These are phyloP conservation scores for Marcusenius ussheri DNA, from an alignment of 2,113 vertebrate species.

Conservation along the genomic window DNA sequence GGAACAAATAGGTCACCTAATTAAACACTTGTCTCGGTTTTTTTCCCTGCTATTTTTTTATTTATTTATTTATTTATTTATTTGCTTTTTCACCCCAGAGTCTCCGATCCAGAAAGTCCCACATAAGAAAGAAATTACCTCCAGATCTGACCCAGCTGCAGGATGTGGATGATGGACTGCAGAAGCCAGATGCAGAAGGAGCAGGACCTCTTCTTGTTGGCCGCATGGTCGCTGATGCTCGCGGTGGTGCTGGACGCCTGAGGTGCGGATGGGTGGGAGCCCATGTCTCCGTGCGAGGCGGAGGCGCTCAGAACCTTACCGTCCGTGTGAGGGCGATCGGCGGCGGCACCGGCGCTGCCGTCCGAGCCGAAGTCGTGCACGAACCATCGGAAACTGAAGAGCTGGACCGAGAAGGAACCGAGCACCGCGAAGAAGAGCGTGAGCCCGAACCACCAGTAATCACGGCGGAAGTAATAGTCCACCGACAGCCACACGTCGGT, in stretches of 20 bases:
- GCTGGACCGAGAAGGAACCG: conserved; percentile 89
- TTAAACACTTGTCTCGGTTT: background rate
- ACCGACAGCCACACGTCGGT: conserved; percentile 92
- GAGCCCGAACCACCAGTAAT: conserved; percentile 96
- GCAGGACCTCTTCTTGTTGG: conserved; percentile 63
- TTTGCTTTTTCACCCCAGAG: background rate
- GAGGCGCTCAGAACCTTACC: conserved; percentile 74
- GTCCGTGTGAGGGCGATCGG: conserved; percentile 61
- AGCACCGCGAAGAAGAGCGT: conserved; percentile 94
- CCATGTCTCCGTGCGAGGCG: conserved; percentile 71
- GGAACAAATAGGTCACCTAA: background rate
- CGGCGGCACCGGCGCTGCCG: conserved; percentile 51
- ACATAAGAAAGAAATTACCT: conserved; percentile 62
- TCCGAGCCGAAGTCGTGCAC: conserved; percentile 86
- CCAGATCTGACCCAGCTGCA: conserved; percentile 95
- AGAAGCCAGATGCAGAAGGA: conserved; percentile 82
- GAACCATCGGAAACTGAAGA: conserved; percentile 96
- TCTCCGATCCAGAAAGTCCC: background rate
- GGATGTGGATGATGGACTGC: conserved; percentile 88
- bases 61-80: no score
- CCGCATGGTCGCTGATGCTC: conserved; percentile 50
- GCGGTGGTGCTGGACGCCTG: conserved; percentile 69
- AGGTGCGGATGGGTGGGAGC: conserved; percentile 71
- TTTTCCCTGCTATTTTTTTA: background rate
- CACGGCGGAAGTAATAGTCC: conserved; percentile 84